Conservation (phyloP, 2,113 vertebrate genomes). For the Uria aalge region DNA sequence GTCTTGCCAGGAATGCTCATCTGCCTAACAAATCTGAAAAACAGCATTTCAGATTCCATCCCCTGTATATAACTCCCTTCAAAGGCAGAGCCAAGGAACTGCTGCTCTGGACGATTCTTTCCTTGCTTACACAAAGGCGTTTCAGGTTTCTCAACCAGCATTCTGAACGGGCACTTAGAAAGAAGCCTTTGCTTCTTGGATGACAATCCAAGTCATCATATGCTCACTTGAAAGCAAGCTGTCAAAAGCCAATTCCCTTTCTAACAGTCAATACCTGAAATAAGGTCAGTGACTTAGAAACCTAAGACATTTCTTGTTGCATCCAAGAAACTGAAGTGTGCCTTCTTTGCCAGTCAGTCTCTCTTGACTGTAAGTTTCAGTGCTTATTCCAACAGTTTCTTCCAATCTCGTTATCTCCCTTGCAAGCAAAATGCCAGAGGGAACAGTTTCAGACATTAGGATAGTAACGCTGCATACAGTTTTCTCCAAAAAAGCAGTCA, state of each 20-base stretch:
- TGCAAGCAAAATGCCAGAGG: background rate
- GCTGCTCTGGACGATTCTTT: background rate
- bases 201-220: background rate
- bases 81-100: background rate
- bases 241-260: background rate
- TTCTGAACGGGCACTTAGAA: background rate
- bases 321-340: background rate
- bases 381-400: background rate
- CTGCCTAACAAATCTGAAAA: background rate
- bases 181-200: background rate
- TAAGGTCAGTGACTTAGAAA: background rate
- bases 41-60: background rate
- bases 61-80: background rate
- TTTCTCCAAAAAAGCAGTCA: background rate
- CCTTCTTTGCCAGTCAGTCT: background rate
- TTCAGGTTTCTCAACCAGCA: background rate
- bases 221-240: background rate
- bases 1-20: background rate
- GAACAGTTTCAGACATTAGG: background rate
- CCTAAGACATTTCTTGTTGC: background rate
- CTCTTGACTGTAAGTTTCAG: background rate
- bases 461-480: background rate
- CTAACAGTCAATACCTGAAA: conserved; percentile 11
- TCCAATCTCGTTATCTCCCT: background rate
- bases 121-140: background rate